These are phyloP conservation scores for Oplegnathus fasciatus DNA, from an alignment of 2,113 vertebrate genomes.

Conservation along the genomic window DNA sequence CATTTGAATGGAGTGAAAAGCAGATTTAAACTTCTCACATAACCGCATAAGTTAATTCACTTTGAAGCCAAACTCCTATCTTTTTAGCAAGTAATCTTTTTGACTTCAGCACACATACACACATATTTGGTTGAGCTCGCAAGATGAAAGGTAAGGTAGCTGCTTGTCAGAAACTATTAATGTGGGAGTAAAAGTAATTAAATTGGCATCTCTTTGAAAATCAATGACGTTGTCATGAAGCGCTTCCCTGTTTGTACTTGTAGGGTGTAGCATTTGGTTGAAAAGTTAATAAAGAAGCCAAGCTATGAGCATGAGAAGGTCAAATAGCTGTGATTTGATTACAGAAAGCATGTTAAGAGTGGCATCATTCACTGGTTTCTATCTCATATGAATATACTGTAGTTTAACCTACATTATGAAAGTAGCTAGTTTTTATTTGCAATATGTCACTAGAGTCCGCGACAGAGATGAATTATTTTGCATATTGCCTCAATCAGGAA, in stretches of 20 bases:
- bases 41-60: slow-evolving; percentile 49
- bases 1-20: slow-evolving; percentile 45
- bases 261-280: slow-evolving; percentile 33
- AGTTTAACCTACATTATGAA: neutral
- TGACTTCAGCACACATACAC: slow-evolving; percentile 11
- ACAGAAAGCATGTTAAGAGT: slow-evolving; percentile 4
- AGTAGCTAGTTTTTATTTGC: neutral
- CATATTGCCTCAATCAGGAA: neutral
- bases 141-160: slow-evolving; percentile 69
- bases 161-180: slow-evolving; percentile 66
- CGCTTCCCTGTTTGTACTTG: slow-evolving; percentile 35
- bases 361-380: neutral
- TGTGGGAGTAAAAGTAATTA: slow-evolving; percentile 58
- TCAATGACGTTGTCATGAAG: slow-evolving; percentile 59
- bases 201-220: slow-evolving; percentile 69
- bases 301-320: slow-evolving; percentile 3
- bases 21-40: slow-evolving; percentile 52
- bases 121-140: slow-evolving; percentile 21
- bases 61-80: slow-evolving; percentile 54
- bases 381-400: neutral
- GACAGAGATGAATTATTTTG: neutral
- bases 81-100: slow-evolving; percentile 44
- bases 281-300: slow-evolving; percentile 32
- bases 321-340: slow-evolving; percentile 35
- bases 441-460: neutral